Conservation (phyloP, 1,140 invertebrate species). For the Drosophila sp. region DNA sequence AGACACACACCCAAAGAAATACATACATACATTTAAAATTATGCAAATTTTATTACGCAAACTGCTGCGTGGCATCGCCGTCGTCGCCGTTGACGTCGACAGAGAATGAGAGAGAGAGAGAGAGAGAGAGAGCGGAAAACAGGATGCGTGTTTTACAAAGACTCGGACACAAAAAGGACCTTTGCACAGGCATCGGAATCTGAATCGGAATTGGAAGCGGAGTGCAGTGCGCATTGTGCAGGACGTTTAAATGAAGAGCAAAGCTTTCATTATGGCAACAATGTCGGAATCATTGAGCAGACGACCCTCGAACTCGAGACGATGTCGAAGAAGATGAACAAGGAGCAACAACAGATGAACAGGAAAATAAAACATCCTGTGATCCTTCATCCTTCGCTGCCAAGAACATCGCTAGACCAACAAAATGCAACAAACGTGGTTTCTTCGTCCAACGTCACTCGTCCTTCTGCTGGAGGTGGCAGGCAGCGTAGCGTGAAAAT, state of each 20-base stretch:
- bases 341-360: constrained; percentile 10
- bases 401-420: constrained; percentile 24
- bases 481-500: constrained; percentile 61
- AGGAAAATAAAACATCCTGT: constrained; percentile 14
- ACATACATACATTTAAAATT: constrained; percentile 80
- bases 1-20: constrained; percentile 58
- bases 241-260: constrained; percentile 79
- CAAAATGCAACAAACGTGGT: constrained; percentile 64
- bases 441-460: neutral
- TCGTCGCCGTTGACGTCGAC: constrained; percentile 26
- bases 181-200: constrained; percentile 51
- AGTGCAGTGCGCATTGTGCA: constrained; percentile 31
- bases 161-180: constrained; percentile 65
- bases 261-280: constrained; percentile 84
- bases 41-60: constrained; percentile 84
- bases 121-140: constrained; percentile 9
- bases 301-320: constrained; percentile 36
- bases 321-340: constrained; percentile 24
- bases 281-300: constrained; percentile 83
- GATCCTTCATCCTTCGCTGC: constrained; percentile 22
- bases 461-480: neutral
- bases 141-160: constrained; percentile 72
- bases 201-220: constrained; percentile 40
- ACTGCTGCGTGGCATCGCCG: constrained; percentile 71
- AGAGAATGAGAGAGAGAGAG: neutral